phyloP scores from a whole-genome alignment of 1,140 invertebrate genomes.

The Hyposmocoma kahamanoa region DNA sequence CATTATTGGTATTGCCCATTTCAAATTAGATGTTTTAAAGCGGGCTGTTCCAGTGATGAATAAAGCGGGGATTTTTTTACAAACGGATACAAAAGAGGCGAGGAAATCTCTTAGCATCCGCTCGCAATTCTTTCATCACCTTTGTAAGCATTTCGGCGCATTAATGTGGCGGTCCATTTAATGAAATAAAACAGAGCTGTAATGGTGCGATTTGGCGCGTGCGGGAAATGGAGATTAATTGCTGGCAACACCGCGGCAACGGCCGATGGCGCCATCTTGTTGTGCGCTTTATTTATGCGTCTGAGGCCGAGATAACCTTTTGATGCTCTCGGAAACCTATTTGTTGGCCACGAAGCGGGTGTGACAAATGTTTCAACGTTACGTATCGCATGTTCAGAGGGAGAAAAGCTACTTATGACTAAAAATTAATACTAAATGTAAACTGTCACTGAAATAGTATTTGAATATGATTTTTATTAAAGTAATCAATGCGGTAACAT shows the following conservation, averaged over 20 bases:
- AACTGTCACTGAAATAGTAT: no score
- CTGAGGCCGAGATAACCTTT: no score
- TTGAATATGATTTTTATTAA: no score
- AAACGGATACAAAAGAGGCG: slow-evolving; percentile 42
- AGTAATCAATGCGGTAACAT: no score
- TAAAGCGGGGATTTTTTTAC: slow-evolving; percentile 44
- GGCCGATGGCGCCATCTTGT: slow-evolving; percentile 52
- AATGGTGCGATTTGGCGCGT: slow-evolving; percentile 59
- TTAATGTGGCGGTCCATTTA: slow-evolving; percentile 65
- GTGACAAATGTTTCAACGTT: no score
- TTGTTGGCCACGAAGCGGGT: no score
- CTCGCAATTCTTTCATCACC: slow-evolving; percentile 46
- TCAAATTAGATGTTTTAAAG: not conserved
- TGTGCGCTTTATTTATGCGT: slow-evolving; percentile 58
- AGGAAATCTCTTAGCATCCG: slow-evolving; percentile 43
- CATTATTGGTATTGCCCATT: not conserved
- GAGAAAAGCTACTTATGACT: no score
- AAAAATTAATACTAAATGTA: no score
- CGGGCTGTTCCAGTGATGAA: slow-evolving; percentile 28
- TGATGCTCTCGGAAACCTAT: no score
- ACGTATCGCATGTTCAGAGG: no score
- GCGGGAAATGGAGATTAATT: slow-evolving; percentile 68
- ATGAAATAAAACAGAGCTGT: slow-evolving; percentile 66
- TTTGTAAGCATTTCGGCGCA: slow-evolving; percentile 58
- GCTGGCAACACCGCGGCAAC: slow-evolving; percentile 46